Base-by-base conservation (phyloP, 2,113 vertebrate species). In the Esox niger region DNA sequence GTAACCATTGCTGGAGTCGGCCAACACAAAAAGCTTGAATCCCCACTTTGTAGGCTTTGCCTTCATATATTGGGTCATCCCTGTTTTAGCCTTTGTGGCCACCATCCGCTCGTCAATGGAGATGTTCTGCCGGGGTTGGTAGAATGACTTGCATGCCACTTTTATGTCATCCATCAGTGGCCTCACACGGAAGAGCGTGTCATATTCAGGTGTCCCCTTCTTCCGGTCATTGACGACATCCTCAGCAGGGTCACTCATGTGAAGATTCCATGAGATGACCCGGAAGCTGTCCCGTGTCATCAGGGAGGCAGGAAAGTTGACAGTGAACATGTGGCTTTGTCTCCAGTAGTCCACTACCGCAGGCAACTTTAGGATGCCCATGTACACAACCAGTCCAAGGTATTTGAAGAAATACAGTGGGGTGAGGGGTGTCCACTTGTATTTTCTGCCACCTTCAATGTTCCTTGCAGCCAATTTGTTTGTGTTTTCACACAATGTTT, bases 51-150 rank as follows among this genome's bases (percentile, higher is more conserved):
- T 71, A 7, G 74, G 73, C 38, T 70, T 75, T 49, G 25, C 54
- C 25, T n/a, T 75, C 66, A 1, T 26, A 68, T 20, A n/a, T n/a
- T n/a, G n/a, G n/a, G n/a, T n/a, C n/a, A n/a, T n/a, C n/a, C n/a
- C n/a, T n/a, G n/a, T n/a, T n/a, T 54, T 30, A 7, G 69, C 59
- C 23, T 64, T 71, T 7, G 64, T 35, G 3, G 33, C 59, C 2
- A 71, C 74, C 66, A 77, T 72, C 9, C 65, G 25, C 17, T 76
- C 74, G n/a, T 71, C 69, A 7, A 76, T 23, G 4, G 69, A 21
- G 5, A 76, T 33, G 5, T 57, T 27, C 38, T 13, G 6, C 4
- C 25, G 2, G 2, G 73, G 73, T 8, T 70, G 67, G 25, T 66
- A 77, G 27, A 60, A 47, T 0, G 46, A 8, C 27, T 55, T 65